Evolutionary conservation across 2,888 invertebrate genomes (phyloP).

Genomic region (Sinelater perroti): DNA sequence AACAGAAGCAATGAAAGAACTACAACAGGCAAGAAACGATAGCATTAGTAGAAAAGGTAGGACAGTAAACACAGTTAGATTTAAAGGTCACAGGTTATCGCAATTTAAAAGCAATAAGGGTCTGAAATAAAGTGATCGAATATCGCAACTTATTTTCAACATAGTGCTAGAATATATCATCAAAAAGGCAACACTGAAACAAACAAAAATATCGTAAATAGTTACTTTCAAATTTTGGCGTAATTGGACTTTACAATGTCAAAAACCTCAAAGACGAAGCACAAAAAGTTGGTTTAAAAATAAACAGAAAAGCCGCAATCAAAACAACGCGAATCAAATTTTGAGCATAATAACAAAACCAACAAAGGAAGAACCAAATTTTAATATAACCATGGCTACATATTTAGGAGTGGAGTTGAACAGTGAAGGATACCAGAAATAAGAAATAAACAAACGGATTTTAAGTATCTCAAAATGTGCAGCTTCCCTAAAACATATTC

Average conservation of each 20-base stretch:
- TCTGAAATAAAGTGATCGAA: too few species aligned
- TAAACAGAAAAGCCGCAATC: neutral
- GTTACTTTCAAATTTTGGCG: neutral
- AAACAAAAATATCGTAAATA: conserved; percentile 8
- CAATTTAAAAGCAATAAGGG: neutral
- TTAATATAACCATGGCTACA: neutral
- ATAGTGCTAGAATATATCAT: too few species aligned
- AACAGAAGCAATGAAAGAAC: too few species aligned
- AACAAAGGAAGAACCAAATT: neutral
- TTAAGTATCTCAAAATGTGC: conserved; percentile 6
- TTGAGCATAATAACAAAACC: neutral
- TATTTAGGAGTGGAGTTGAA: neutral
- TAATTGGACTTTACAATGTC: neutral
- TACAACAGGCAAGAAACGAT: neutral
- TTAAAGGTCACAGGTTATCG: neutral
- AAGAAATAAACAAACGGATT: conserved; percentile 6
- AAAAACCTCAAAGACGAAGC: neutral
- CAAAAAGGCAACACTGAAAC: neutral
- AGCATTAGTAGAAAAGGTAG: neutral
- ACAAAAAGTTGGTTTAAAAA: conserved; percentile 6
- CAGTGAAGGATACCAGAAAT: conserved; percentile 4
- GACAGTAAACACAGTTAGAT: too few species aligned
- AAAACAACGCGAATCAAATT: neutral
- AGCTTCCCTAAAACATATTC: neutral
- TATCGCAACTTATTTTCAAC: conserved; percentile 1